Conservation (phyloP, 2,113 vertebrate species). For the Plectropomus leopardus region DNA sequence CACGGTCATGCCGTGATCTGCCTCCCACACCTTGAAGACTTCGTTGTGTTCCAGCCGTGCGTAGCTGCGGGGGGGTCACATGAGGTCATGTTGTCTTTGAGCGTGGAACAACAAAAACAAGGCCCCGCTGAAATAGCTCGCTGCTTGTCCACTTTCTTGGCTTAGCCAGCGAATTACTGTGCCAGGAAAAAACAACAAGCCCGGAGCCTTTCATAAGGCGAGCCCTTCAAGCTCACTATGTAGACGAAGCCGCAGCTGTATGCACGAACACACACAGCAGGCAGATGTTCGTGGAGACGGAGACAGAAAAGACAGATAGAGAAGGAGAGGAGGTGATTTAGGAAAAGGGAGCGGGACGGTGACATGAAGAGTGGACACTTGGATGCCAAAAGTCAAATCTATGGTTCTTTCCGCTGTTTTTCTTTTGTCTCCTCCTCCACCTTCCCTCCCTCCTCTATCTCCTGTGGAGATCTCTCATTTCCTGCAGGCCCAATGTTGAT, state of each 20-base stretch:
- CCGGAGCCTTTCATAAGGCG: conserved; percentile 69
- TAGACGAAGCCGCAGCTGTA: conserved; percentile 63
- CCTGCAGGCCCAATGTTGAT: conserved; percentile 83
- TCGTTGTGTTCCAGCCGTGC: conserved; percentile 29
- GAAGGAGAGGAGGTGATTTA: conserved; percentile 34
- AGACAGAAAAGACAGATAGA: conserved; percentile 35
- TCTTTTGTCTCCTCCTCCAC: conserved; percentile 70
- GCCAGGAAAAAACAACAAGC: conserved; percentile 80
- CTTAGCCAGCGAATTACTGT: conserved; percentile 66
- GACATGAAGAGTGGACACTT: conserved; percentile 55
- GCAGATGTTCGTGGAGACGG: conserved; percentile 64
- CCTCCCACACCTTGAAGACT: conserved; percentile 55
- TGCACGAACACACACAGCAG: conserved; percentile 43
- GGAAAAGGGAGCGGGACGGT: conserved; percentile 30
- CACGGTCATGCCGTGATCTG: neutral
- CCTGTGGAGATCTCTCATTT: conserved; percentile 83
- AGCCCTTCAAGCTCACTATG: conserved; percentile 43
- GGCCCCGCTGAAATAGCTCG: conserved; percentile 73
- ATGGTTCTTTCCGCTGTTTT: conserved; percentile 67
- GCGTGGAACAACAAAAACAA: conserved; percentile 80
- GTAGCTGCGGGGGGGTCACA: conserved; percentile 56
- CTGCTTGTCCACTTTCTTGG: conserved; percentile 78
- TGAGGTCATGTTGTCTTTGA: conserved; percentile 78
- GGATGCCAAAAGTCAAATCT: conserved; percentile 69
- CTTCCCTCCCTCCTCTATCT: conserved; percentile 73